phyloP scores from a whole-genome alignment of 2,888 invertebrate species.

The Hirtodrosophila confusa region DNA sequence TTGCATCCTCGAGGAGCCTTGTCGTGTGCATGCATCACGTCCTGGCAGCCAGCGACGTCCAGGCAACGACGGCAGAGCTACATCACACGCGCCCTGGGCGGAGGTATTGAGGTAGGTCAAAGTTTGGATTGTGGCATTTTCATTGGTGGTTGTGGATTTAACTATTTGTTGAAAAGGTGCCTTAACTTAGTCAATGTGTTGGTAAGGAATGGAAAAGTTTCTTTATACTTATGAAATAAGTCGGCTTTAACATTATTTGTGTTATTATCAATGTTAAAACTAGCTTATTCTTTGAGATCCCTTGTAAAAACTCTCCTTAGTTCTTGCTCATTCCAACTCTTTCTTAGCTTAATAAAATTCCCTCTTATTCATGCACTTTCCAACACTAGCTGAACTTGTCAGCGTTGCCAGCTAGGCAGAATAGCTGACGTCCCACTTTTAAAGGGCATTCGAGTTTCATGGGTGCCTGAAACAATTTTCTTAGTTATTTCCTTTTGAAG shows the following conservation, averaged over 20 bases:
- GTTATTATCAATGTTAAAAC: too few relatives aligned
- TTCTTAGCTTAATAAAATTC: too few relatives aligned
- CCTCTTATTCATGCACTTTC: too few relatives aligned
- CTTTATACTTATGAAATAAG: background rate
- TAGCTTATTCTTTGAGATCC: too few relatives aligned
- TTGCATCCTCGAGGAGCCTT: constrained; percentile 92
- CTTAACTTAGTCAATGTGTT: constrained; percentile 4
- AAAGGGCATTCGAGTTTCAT: constrained; percentile 6
- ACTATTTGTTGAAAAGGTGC: background rate
- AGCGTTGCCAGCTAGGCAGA: too few relatives aligned
- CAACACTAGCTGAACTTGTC: too few relatives aligned
- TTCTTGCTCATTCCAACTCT: too few relatives aligned
- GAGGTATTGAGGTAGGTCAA: constrained; percentile 90
- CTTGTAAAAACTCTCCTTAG: too few relatives aligned
- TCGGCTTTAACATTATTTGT: too few relatives aligned
- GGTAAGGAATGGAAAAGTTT: background rate
- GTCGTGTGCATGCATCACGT: constrained; percentile 85
- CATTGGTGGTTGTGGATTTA: background rate
- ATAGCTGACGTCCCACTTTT: too few relatives aligned
- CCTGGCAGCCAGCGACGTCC: constrained; percentile 69
- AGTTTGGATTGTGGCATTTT: background rate
- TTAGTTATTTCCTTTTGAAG: constrained; percentile 40
- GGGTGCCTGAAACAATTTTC: background rate
- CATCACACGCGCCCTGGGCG: constrained; percentile 62
- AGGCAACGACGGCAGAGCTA: constrained; percentile 36